A percentile compares a stretch with the other conserved stretches of the same genome.
Conservation (phyloP, 2,797 vertebrate species). For the Artibeus lituratus region DNA sequence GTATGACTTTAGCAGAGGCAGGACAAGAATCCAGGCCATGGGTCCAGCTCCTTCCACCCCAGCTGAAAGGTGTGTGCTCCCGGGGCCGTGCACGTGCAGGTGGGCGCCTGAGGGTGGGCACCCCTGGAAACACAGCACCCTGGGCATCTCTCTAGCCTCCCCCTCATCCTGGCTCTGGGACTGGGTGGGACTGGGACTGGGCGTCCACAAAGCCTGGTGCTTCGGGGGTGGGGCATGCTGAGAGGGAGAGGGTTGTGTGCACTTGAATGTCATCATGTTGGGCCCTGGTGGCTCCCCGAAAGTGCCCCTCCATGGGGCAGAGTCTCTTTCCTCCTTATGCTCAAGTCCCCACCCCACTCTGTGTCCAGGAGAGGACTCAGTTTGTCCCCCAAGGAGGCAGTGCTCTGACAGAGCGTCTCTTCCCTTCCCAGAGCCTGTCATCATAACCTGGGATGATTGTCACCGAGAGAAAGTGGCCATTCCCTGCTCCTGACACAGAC, state of each 20-base stretch:
- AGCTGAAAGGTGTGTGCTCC: neutral
- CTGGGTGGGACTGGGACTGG: neutral
- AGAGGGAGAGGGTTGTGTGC: neutral
- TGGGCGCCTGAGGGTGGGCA: fast-evolving
- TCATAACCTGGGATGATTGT: neutral
- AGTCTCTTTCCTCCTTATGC: neutral
- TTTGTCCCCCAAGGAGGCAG: neutral
- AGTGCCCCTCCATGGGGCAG: fast-evolving
- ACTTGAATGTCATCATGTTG: neutral
- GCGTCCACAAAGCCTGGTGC: neutral
- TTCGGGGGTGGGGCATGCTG: too few relatives aligned
- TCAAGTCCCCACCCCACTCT: neutral
- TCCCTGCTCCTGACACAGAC: neutral
- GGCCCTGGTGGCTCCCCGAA: neutral
- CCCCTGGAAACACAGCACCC: neutral
- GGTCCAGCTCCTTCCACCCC: neutral
- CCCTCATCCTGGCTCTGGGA: neutral
- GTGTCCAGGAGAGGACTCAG: neutral
- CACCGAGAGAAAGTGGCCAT: neutral
- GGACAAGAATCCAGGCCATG: neutral
- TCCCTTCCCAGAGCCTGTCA: neutral
- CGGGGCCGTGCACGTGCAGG: neutral
- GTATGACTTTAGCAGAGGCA: fast-evolving
- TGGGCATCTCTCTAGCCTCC: neutral
- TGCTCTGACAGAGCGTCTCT: neutral